These are phyloP conservation scores for Drosophila baimaii DNA, from an alignment of 1,140 invertebrate species.

Conservation along the genomic window DNA sequence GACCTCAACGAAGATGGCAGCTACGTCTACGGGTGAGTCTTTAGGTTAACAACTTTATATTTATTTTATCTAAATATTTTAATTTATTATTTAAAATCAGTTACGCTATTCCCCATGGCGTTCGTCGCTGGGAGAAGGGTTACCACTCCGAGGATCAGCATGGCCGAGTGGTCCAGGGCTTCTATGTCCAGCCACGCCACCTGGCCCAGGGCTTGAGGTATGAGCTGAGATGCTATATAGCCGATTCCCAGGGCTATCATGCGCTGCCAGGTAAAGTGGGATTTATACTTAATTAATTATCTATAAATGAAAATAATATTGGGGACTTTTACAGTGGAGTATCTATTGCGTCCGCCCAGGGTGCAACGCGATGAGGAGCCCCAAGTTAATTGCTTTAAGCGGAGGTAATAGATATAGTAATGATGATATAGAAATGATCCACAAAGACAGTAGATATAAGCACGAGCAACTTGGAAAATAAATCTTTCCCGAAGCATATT, in stretches of 20 bases:
- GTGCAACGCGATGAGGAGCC: conserved; percentile 57
- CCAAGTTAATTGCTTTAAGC: conserved; percentile 51
- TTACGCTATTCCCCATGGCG: conserved; percentile 66
- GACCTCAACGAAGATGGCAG: conserved; percentile 68
- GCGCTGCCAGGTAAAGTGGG: conserved; percentile 55
- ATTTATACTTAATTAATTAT: no score
- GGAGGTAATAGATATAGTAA: no score
- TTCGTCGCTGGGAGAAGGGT: conserved; percentile 69
- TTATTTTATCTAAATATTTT: neutral
- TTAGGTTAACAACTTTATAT: neutral
- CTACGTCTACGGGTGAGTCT: conserved; percentile 67
- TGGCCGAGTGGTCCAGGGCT: conserved; percentile 60
- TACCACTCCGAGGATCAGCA: conserved; percentile 42
- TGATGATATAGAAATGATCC: neutral
- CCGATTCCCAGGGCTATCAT: conserved; percentile 63
- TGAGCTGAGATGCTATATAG: conserved; percentile 67
- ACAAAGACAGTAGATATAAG: neutral
- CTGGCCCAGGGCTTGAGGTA: conserved; percentile 27
- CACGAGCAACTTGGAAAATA: neutral
- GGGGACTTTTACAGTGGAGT: conserved; percentile 48
- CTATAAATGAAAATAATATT: neutral
- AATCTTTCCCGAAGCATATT: neutral
- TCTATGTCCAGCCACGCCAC: conserved; percentile 62
- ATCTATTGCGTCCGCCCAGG: conserved; percentile 45
- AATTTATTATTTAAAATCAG: conserved; percentile 18